Base-by-base conservation (phyloP, 2,113 vertebrate species). In the Pachyramphus minor region DNA sequence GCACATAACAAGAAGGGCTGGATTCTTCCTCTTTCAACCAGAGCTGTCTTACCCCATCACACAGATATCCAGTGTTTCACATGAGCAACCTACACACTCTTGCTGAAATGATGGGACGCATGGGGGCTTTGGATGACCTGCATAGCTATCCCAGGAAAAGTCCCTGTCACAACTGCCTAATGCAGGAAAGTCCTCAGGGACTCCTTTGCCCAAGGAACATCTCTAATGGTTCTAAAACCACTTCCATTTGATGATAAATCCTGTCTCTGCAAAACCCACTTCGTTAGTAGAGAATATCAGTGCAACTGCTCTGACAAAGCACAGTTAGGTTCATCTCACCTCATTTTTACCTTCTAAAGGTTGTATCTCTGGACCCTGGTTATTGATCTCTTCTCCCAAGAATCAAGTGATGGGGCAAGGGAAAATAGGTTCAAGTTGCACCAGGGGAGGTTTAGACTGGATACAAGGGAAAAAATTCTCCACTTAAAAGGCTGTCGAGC, bases 21-120 rank as follows among this genome's bases (percentile, higher is more conserved):
- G 25, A 84, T 42, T 6, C 14, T 68, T 14, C 28, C 41, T 30
- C 31, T 53, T 71, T 21, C n/a, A 78, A 18, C 24, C 30, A 33
- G 62, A 31, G 14, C 42, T 75, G 49, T 12, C 21, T 90, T 18
- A 23, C 5, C 5, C 44, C 37, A 33, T 23, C 44, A 5, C 1
- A 2, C 0, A 1, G 22, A 17, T 7, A 23, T 11, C 13, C 23
- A 5, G 7, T 2, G 18, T 20, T 78, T 41, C 52, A 31, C 9
- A 1, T 0, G 1, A 72, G 49, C 8, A 44, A 63, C 20, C 0
- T 2, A 37, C 8, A 33, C 8, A 2, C 5, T 59, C 17, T 18
- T 75, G 72, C 30, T 31, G 35, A 37, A 78, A 64, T 15, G 19
- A 37, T 30, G 39, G 27, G 11, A 21, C 10, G 9, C 9, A 10